These are phyloP conservation scores for Globia sparganii DNA, from an alignment of 2,888 invertebrate genomes.

Conservation along the genomic window DNA sequence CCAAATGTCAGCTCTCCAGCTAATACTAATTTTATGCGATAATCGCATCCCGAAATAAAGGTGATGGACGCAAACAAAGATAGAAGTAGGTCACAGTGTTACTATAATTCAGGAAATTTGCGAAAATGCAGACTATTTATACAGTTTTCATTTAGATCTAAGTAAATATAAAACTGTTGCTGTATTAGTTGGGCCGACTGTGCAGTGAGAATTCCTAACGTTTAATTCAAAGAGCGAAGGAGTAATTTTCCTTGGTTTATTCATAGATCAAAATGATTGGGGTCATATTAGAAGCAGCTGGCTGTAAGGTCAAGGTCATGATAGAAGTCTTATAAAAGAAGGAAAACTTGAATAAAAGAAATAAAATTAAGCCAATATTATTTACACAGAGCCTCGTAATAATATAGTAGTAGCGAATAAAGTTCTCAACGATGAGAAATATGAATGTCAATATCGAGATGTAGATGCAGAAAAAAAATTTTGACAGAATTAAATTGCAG, in stretches of 20 bases:
- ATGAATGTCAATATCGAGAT: background rate
- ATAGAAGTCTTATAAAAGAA: background rate
- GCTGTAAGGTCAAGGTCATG: background rate
- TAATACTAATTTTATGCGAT: slow-evolving; percentile 18
- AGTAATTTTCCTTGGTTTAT: background rate
- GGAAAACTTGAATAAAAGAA: background rate
- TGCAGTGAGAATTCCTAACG: background rate
- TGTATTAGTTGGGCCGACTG: background rate
- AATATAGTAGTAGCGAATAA: background rate
- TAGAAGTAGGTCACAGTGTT: slow-evolving; percentile 22
- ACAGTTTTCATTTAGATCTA: slow-evolving; percentile 3
- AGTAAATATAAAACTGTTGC: background rate
- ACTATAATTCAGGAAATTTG: slow-evolving; percentile 15
- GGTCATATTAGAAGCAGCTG: background rate
- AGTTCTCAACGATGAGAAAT: background rate
- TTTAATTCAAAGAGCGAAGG: background rate
- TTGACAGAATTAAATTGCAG: background rate
- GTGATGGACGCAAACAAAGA: slow-evolving; percentile 8
- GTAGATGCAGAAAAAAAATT: background rate
- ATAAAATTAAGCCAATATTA: background rate
- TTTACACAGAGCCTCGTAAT: background rate
- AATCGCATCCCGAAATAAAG: slow-evolving; percentile 26
- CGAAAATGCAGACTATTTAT: slow-evolving; percentile 1
- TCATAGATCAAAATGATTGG: background rate
- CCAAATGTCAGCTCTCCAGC: slow-evolving; percentile 32